Conservation (phyloP, 2,888 invertebrate species). For the Lissocephala sabroskyi region DNA sequence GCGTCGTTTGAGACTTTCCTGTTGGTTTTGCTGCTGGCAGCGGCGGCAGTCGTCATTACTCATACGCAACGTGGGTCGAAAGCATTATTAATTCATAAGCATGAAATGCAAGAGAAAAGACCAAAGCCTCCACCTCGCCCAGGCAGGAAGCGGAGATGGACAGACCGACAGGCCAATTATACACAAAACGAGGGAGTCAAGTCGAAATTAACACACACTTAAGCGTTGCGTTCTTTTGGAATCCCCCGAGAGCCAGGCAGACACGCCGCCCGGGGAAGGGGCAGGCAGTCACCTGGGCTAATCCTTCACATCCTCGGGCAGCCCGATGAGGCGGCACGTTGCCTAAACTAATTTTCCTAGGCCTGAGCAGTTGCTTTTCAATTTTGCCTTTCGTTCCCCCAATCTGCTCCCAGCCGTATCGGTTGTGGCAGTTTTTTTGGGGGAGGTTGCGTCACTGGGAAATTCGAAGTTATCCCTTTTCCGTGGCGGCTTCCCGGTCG, state of each 20-base stretch:
- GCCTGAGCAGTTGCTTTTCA: constrained; percentile 27
- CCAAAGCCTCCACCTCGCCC: neutral
- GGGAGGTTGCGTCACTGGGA: too few species aligned
- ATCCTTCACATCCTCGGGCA: neutral
- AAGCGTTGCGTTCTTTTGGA: too few species aligned
- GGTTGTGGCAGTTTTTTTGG: constrained; percentile 1
- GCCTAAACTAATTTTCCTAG: constrained; percentile 50
- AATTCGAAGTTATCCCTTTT: constrained; percentile 1
- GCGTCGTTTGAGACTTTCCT: too few species aligned
- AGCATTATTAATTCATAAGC: constrained; percentile 57
- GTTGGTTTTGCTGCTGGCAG: too few species aligned
- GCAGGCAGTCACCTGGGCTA: constrained; percentile 22
- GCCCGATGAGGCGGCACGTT: constrained; percentile 13
- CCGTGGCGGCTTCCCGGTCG: neutral
- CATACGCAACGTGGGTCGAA: constrained; percentile 31
- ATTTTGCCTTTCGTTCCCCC: too few species aligned
- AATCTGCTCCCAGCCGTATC: neutral
- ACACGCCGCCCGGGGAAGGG: neutral
- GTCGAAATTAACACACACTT: constrained; percentile 47
- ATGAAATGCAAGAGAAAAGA: constrained; percentile 30
- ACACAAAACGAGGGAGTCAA: constrained; percentile 52
- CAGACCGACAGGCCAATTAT: constrained; percentile 49
- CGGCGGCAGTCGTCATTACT: constrained; percentile 28
- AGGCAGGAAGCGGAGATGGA: neutral
- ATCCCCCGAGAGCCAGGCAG: too few species aligned